These are phyloP conservation scores for Drosophila anomalata DNA, from an alignment of 2,888 invertebrate genomes.

Conservation along the genomic window DNA sequence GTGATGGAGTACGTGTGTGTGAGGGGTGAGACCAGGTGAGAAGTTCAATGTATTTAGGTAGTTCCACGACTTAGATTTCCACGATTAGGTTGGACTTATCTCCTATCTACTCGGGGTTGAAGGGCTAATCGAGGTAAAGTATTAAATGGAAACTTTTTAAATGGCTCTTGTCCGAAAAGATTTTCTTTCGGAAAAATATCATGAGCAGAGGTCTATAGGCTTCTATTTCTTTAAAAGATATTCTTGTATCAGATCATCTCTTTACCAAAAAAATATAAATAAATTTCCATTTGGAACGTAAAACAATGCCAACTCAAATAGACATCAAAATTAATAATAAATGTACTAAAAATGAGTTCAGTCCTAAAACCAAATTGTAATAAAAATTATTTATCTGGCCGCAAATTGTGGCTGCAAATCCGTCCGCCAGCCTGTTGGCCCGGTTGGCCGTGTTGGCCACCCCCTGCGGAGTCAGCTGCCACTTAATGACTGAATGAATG, in stretches of 20 bases:
- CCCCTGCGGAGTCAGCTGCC: slow-evolving; percentile 75
- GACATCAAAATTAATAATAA: slow-evolving; percentile 47
- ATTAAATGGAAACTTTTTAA: slow-evolving; percentile 50
- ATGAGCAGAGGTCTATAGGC: too few species aligned
- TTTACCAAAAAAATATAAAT: neutral
- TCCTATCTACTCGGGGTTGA: slow-evolving; percentile 38
- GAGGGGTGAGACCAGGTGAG: slow-evolving; percentile 24
- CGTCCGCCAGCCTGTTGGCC: neutral
- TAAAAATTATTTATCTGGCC: slow-evolving; percentile 75
- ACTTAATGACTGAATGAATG: slow-evolving; percentile 74
- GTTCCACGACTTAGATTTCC: slow-evolving; percentile 79
- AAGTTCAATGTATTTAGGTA: slow-evolving; percentile 48
- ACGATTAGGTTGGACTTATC: slow-evolving; percentile 58
- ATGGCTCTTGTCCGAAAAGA: slow-evolving; percentile 15
- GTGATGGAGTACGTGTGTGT: neutral
- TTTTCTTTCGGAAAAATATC: neutral
- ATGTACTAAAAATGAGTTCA: slow-evolving; percentile 40
- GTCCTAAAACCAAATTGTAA: slow-evolving; percentile 55
- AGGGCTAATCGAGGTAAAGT: slow-evolving; percentile 56
- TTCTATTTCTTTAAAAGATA: neutral
- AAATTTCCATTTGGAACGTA: slow-evolving; percentile 1
- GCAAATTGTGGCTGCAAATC: slow-evolving; percentile 61
- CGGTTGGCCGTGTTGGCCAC: slow-evolving; percentile 18
- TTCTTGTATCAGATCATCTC: neutral
- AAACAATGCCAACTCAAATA: slow-evolving; percentile 2